phyloP scores from a whole-genome alignment of 2,797 vertebrate species.

The Falco naumanni region DNA sequence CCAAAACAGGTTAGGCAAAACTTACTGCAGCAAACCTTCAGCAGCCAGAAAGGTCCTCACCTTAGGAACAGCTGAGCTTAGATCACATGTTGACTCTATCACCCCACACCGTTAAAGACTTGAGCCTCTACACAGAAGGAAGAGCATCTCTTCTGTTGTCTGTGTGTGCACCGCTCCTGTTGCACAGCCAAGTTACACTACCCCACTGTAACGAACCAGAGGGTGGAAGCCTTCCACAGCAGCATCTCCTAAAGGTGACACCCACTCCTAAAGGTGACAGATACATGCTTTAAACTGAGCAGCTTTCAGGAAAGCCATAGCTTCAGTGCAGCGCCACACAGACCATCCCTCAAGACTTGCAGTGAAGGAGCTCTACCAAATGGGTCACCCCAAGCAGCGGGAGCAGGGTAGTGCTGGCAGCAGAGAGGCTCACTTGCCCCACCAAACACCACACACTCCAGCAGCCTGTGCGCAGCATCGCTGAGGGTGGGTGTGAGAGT shows the following conservation, averaged over 20 bases:
- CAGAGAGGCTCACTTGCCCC: rapidly evolving
- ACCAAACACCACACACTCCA: rapidly evolving
- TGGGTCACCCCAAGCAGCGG: neutral
- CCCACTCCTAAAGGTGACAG: neutral
- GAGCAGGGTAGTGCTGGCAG: neutral
- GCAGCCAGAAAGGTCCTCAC: neutral
- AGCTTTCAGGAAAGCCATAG: neutral
- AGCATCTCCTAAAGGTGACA: neutral
- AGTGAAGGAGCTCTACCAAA: neutral
- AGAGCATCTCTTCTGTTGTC: neutral
- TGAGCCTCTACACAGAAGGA: neutral
- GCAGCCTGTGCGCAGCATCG: neutral
- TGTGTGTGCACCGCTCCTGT: neutral
- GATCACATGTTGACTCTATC: neutral
- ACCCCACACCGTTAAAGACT: neutral
- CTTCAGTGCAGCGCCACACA: neutral
- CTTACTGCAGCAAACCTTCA: neutral
- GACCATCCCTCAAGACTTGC: too few relatives aligned
- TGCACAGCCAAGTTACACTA: neutral
- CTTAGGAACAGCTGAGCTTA: neutral
- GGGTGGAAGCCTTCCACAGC: neutral
- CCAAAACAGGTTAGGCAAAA: neutral
- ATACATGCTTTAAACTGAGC: neutral
- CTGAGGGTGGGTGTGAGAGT: rapidly evolving
- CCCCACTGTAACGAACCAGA: rapidly evolving